Evolutionary conservation across 2,113 vertebrate species (phyloP).

Genomic region (Silurus glanis): DNA sequence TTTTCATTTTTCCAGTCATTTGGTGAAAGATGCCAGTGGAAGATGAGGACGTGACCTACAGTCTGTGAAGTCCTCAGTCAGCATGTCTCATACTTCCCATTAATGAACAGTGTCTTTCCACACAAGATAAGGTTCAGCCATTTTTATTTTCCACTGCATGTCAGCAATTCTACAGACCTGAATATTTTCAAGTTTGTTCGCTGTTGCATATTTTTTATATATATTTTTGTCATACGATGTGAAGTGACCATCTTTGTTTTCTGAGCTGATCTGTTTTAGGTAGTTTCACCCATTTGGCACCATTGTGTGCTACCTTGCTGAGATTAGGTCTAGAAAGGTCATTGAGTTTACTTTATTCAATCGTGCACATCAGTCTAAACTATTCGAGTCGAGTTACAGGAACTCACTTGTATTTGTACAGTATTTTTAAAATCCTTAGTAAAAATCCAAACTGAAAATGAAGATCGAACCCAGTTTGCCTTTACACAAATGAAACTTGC

Average conservation of each 20-base stretch:
- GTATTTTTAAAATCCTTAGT: background rate
- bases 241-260: background rate
- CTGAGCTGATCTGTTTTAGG: background rate
- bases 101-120: slow-evolving; percentile 2
- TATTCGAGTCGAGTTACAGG: background rate
- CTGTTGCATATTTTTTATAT: background rate
- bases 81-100: background rate
- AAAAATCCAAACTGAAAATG: background rate
- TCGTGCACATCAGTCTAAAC: too few species aligned
- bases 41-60: background rate
- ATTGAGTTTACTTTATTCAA: background rate
- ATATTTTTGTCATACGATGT: background rate
- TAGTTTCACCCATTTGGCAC: background rate
- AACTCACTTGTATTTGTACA: too few species aligned
- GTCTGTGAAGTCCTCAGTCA: background rate
- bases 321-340: too few species aligned
- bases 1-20: background rate
- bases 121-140: background rate
- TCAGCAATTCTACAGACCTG: background rate
- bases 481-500: background rate
- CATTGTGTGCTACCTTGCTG: background rate
- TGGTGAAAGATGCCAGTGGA: background rate
- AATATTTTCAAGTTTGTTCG: background rate
- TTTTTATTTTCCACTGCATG: slow-evolving; percentile 12
- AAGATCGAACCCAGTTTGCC: too few species aligned